Evolutionary conservation across 2,113 vertebrate species (phyloP).

Genomic region (Seriola rivoliana): DNA sequence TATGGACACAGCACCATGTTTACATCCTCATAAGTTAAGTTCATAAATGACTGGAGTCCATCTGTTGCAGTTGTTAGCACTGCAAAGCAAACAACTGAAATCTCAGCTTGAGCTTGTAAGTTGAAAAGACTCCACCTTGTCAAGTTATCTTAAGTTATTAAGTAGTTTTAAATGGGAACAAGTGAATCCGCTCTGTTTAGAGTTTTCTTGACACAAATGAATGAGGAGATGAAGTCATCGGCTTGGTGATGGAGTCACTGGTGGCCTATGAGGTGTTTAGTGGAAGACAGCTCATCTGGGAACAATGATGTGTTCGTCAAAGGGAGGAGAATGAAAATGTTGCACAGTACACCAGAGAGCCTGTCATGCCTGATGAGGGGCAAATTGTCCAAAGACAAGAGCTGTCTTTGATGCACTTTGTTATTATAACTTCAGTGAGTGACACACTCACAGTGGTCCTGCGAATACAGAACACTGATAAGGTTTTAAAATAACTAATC

Average conservation of each 20-base stretch:
- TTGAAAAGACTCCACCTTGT: conserved; percentile 18
- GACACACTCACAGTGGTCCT: conserved; percentile 28
- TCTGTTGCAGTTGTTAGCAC: neutral
- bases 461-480: conserved; percentile 9
- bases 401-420: conserved; percentile 54
- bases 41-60: neutral
- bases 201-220: conserved; percentile 57
- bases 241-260: conserved; percentile 59
- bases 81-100: neutral
- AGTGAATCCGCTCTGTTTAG: conserved; percentile 46
- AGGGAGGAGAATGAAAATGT: conserved; percentile 57
- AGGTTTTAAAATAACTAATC: conserved; percentile 21
- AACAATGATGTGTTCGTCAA: conserved; percentile 69
- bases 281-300: conserved; percentile 64
- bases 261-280: conserved; percentile 64
- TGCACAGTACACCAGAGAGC: conserved; percentile 50
- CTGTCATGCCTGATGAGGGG: conserved; percentile 60
- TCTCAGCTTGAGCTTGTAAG: conserved; percentile 15
- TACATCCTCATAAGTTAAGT: neutral
- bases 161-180: conserved; percentile 47
- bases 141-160: conserved; percentile 39
- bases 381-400: conserved; percentile 57
- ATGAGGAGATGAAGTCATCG: conserved; percentile 61
- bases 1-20: too few relatives aligned
- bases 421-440: conserved; percentile 39